Evolutionary conservation across 23 tunicate genomes (phyloP), one percentile per base, ranked within the genome.

Genomic region (Trididemnum miniatum): DNA sequence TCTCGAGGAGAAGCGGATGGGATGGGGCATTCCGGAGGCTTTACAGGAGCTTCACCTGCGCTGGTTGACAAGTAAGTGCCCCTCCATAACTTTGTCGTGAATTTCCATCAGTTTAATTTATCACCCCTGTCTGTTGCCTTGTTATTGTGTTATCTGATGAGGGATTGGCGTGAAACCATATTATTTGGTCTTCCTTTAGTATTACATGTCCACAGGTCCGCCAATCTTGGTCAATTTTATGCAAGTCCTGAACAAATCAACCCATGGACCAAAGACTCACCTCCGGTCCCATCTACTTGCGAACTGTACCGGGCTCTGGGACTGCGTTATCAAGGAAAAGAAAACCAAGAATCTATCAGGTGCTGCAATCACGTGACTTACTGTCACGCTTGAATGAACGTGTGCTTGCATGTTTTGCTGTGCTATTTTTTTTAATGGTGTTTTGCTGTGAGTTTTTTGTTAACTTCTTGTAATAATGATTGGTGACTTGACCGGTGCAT

Each of bases 291-390:
- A 1, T 82, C 86, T 34, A 71, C 86, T 7, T 50, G 78, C 30
- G 86, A 82, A 23, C 51, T 82, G 2, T 82, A 82, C 54, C 78
- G 79, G 18, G 86, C 76, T 35, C 79, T 82, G 26, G 86, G 86
- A 1, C 76, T 82, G 26, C 86, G 86, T 0, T 82, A 66, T 25
- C 31, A 71, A n/a, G 79, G 62, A 4, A 80, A 80, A 30, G 84
- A 80, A 40, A 80, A 80, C 62, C 79, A 73, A 23, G 79, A 37
- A 20, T 38, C 79, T 2, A 7, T 7, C 30, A 38, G 59, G 76
- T 69, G n/a, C 18, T 12, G 26, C n/a, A 32, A 24, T 67, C 75
- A 32, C 75, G 75, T 67, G 75, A 33, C 38, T 67, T 20, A 49
- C 12, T 23, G 24, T 62, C n/a, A 31, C 32, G 38, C 75, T 67